Percentiles rank a stretch among this genome's conserved stretches.
Evolutionary conservation across 2,113 vertebrate species (phyloP).

Genomic region (Numida meleagris): DNA sequence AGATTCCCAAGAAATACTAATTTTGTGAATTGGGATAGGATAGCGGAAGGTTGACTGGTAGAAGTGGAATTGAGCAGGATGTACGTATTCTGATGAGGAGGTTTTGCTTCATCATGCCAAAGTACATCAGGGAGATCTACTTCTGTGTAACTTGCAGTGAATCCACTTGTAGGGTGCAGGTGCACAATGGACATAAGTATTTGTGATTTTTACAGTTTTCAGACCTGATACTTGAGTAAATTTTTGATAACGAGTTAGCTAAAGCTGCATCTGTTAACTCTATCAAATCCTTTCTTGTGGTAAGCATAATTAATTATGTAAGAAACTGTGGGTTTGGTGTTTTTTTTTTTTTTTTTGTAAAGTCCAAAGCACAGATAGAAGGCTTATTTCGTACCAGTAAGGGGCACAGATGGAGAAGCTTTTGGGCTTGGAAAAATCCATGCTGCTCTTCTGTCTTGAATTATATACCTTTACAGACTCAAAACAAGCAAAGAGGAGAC

Average conservation of each 20-base stretch:
- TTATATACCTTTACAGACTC: conserved; percentile 5
- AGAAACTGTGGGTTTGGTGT: background rate
- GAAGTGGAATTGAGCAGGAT: background rate
- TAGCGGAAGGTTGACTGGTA: background rate
- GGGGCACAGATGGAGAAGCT: background rate
- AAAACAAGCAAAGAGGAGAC: background rate
- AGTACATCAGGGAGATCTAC: background rate
- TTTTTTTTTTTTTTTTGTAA: background rate
- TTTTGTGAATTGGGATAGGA: background rate
- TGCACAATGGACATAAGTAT: conserved; percentile 26
- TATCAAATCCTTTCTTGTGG: background rate
- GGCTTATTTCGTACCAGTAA: background rate
- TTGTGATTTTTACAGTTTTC: conserved; percentile 10
- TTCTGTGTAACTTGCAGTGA: conserved; percentile 30
- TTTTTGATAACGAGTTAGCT: conserved; percentile 9
- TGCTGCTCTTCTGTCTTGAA: background rate
- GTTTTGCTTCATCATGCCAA: conserved; percentile 52
- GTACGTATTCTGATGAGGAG: conserved; percentile 30
- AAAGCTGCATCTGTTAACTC: background rate
- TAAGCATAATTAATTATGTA: conserved; percentile 32
- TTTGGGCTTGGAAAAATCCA: background rate
- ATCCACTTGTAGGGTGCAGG: background rate
- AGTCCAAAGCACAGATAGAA: background rate
- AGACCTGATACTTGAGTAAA: background rate
- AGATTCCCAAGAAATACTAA: background rate